Evolutionary conservation across 2,113 vertebrate species (phyloP), one percentile per base, ranked within the genome.

Genomic region (Dicentrarchus labrax): DNA sequence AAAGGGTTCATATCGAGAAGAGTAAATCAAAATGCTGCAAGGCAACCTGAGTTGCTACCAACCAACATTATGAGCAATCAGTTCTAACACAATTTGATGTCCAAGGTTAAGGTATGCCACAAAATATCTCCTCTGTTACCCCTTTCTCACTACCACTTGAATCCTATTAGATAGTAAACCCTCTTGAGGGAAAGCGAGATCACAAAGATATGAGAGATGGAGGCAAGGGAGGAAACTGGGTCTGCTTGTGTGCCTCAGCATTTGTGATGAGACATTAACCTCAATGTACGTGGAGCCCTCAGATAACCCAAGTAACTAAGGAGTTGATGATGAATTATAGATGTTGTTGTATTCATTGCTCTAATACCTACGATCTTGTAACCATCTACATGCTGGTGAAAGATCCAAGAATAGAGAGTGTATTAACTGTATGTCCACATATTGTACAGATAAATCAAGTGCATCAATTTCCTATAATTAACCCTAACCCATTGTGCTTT

Each of bases 261-360:
- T 84, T 70, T 72, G 72, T 56, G 76, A 88, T 88, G 82, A 88
- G 79, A 88, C 69, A 84, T 86, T 85, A 81, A 43, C 70, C 38
- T 67, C 22, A 39, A 43, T 75, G 56, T 48, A 50, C 6, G 24
- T 66, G 66, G 47, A 76, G 68, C 24, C 36, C 69, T 72, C 41
- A 68, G 30, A 82, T 68, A 78, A 76, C 54, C 61, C n/a, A 43
- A 38, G 47, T 71, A 51, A 45, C 65, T 12, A 45, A 67, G 39
- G 45, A 11, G 43, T 2, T 66, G 54, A 87, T 82, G 8, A 21
- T 69, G 38, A 76, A 72, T 54, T 71, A 72, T 53, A 51, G 30
- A 36, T 59, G 57, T 3, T 36, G 2, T 41, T 48, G 24, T 51
- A 39, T 65, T 54, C 10, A 57, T 48, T 59, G 57, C 24, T 64